Percentiles rank a stretch among this genome's conserved stretches.
These are phyloP conservation scores for Philopedon plagiatum DNA, from an alignment of 2,888 invertebrate genomes.

Conservation along the genomic window DNA sequence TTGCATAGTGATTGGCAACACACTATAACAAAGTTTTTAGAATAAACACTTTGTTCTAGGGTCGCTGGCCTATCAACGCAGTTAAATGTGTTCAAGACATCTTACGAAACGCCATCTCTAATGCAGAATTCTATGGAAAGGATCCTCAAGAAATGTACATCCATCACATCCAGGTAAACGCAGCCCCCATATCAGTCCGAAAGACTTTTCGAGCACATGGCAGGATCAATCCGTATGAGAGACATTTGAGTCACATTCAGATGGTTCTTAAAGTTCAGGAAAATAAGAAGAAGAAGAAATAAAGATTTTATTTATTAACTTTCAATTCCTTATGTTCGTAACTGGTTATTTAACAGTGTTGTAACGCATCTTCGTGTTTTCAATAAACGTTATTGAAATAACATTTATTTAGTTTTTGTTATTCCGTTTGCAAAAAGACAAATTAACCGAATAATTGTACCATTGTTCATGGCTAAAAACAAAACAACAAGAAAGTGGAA, in stretches of 20 bases:
- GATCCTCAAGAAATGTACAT: slow-evolving; percentile 85
- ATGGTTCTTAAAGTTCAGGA: slow-evolving; percentile 62
- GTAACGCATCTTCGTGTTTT: no score
- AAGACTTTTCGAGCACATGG: slow-evolving; percentile 90
- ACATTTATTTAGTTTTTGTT: no score
- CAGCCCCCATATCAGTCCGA: slow-evolving; percentile 83
- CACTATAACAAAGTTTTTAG: no score
- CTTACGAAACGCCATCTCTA: slow-evolving; percentile 85
- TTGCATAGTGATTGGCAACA: no score
- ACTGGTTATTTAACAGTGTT: not conserved
- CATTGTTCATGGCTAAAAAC: no score
- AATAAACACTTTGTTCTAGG: slow-evolving; percentile 55
- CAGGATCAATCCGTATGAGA: slow-evolving; percentile 88
- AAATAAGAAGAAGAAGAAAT: not conserved
- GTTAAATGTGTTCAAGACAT: slow-evolving; percentile 84
- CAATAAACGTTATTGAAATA: no score
- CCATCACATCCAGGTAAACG: slow-evolving; percentile 86
- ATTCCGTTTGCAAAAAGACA: no score
- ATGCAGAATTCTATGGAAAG: slow-evolving; percentile 84
- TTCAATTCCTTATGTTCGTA: not conserved
- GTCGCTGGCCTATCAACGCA: slow-evolving; percentile 88
- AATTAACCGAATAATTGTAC: no score
- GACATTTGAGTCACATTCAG: slow-evolving; percentile 87
- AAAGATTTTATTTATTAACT: not conserved
- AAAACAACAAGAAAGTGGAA: not conserved